Evolutionary conservation across 2,113 vertebrate species (phyloP).

Genomic region (Rissa tridactyla): DNA sequence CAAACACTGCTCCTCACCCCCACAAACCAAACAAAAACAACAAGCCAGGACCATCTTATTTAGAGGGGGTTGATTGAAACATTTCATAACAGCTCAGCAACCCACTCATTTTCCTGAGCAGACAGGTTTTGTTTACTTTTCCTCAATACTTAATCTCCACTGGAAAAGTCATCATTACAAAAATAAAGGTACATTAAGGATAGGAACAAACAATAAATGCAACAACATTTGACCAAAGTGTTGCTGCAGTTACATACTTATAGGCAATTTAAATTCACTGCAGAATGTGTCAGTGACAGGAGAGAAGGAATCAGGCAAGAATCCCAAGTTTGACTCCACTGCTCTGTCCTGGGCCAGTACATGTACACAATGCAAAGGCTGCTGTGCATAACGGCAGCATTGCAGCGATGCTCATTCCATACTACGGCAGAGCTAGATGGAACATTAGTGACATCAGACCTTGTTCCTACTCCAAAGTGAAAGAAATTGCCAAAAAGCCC

Average conservation of each 20-base stretch:
- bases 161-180: background rate
- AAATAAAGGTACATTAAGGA: background rate
- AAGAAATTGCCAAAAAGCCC: background rate
- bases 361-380: fast-evolving
- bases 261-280: background rate
- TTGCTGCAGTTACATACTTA: background rate
- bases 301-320: background rate
- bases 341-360: background rate
- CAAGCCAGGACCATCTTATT: background rate
- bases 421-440: background rate
- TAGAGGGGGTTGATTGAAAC: background rate
- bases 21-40: background rate
- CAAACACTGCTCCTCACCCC: too few relatives aligned
- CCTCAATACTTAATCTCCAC: background rate
- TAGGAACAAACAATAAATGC: background rate
- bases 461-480: background rate
- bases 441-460: background rate
- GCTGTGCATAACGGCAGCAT: background rate
- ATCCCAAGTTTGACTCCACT: fast-evolving
- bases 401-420: background rate
- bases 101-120: background rate
- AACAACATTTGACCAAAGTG: background rate
- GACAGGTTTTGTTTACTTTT: background rate
- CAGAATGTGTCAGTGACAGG: background rate
- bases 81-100: background rate